These are phyloP conservation scores for Cynodonichthys magdalenae DNA, from an alignment of 2,797 vertebrate species.

Conservation along the genomic window DNA sequence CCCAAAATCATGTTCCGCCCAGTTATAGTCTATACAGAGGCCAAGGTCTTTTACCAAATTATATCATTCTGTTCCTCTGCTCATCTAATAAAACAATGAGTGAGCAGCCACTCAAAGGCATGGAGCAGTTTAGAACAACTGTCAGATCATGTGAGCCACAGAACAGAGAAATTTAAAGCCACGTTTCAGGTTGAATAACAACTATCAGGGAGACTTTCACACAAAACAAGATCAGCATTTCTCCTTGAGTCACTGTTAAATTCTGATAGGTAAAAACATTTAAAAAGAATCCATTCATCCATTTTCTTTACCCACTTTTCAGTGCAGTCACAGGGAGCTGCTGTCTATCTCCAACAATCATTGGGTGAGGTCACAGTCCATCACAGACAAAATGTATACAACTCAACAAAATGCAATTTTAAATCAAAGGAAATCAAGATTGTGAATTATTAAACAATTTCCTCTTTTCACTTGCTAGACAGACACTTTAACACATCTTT, in stretches of 20 bases:
- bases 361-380: too few species aligned
- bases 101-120: slow-evolving; percentile 38
- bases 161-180: slow-evolving; percentile 56
- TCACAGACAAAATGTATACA: too few species aligned
- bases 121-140: slow-evolving; percentile 35
- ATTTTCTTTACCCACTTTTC: too few species aligned
- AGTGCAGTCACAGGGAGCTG: too few species aligned
- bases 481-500: neutral
- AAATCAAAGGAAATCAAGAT: neutral
- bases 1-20: slow-evolving; percentile 31
- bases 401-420: slow-evolving; percentile 6
- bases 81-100: slow-evolving; percentile 59
- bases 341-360: too few species aligned
- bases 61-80: slow-evolving; percentile 39
- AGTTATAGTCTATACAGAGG: slow-evolving; percentile 25
- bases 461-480: neutral
- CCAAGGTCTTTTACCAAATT: slow-evolving; percentile 61
- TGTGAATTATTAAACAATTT: neutral
- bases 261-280: slow-evolving; percentile 6
- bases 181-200: slow-evolving; percentile 62
- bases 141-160: slow-evolving; percentile 40
- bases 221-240: slow-evolving; percentile 54
- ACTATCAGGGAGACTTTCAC: slow-evolving; percentile 42
- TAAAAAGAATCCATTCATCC: neutral
- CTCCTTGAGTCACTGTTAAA: slow-evolving; percentile 21